Evolutionary conservation across 92 coral and sea anemone genomes (phyloP).

Genomic region (Zoanthus solanderi): DNA sequence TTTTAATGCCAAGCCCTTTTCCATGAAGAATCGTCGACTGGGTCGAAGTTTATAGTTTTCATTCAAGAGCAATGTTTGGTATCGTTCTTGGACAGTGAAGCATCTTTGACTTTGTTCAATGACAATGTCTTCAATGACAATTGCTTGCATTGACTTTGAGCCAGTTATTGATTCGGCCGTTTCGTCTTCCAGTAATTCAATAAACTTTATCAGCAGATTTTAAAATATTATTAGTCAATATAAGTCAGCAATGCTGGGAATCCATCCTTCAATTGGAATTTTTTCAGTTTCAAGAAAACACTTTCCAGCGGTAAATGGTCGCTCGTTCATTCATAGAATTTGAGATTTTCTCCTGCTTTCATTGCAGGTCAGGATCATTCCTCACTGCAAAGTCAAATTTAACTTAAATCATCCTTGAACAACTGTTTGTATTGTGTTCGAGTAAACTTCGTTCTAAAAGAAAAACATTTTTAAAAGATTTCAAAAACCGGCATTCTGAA

Average conservation of each 20-base stretch:
- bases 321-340: conserved; percentile 18
- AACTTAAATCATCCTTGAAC: conserved; percentile 27
- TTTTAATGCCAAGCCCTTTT: not conserved
- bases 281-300: conserved; percentile 14
- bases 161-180: not conserved
- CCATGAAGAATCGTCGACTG: conserved; percentile 2
- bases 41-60: conserved; percentile 31
- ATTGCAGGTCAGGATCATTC: conserved; percentile 15
- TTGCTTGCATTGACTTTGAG: conserved; percentile 10
- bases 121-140: not conserved
- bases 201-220: conserved; percentile 8
- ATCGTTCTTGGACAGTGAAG: conserved; percentile 22
- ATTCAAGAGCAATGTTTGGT: conserved; percentile 25
- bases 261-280: conserved; percentile 21
- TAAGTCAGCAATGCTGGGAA: conserved; percentile 13
- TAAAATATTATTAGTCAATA: not conserved
- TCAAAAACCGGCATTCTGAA: conserved; percentile 28
- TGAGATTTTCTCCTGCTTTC: not conserved
- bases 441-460: conserved; percentile 28
- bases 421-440: conserved; percentile 28
- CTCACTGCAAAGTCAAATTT: conserved; percentile 23
- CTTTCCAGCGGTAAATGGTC: conserved; percentile 12
- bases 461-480: conserved; percentile 22
- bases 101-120: conserved; percentile 26
- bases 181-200: conserved; percentile 1